These are phyloP conservation scores for Hylyphantes graminicola DNA, from an alignment of 1,140 invertebrate genomes.

Conservation along the genomic window DNA sequence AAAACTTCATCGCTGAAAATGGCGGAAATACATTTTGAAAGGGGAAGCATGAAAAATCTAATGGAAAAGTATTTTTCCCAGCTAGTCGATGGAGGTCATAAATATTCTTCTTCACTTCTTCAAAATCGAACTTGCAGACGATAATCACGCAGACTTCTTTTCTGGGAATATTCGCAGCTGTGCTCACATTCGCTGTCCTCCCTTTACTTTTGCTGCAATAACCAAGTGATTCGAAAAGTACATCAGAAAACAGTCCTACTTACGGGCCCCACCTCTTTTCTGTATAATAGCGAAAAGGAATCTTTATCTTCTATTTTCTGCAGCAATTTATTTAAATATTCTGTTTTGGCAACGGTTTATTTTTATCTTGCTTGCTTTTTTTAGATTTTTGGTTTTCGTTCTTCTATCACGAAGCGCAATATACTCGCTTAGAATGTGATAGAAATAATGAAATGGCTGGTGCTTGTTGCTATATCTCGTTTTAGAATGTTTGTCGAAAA, in stretches of 20 bases:
- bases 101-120: conserved; percentile 40
- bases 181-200: conserved; percentile 5
- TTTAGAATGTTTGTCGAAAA: too few species aligned
- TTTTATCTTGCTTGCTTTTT: background rate
- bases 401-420: background rate
- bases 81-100: conserved; percentile 7
- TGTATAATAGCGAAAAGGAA: conserved; percentile 17
- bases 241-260: background rate
- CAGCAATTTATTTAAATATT: conserved; percentile 24
- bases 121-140: conserved; percentile 29
- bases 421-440: conserved; percentile 8
- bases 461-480: too few species aligned
- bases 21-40: too few species aligned
- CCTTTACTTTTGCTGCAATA: conserved; percentile 26
- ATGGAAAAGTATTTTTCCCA: conserved; percentile 19
- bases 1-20: too few species aligned
- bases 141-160: conserved; percentile 43
- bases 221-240: conserved; percentile 34
- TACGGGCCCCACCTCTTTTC: conserved; percentile 1
- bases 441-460: background rate
- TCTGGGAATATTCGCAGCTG: conserved; percentile 25
- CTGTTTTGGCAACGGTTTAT: background rate
- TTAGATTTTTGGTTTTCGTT: background rate
- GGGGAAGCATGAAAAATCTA: background rate
- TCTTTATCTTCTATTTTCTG: conserved; percentile 31